A percentile compares a stretch with the other conserved stretches of the same genome.
These are phyloP conservation scores for Argyrosomus regius DNA, from an alignment of 2,797 vertebrate species.

Conservation along the genomic window DNA sequence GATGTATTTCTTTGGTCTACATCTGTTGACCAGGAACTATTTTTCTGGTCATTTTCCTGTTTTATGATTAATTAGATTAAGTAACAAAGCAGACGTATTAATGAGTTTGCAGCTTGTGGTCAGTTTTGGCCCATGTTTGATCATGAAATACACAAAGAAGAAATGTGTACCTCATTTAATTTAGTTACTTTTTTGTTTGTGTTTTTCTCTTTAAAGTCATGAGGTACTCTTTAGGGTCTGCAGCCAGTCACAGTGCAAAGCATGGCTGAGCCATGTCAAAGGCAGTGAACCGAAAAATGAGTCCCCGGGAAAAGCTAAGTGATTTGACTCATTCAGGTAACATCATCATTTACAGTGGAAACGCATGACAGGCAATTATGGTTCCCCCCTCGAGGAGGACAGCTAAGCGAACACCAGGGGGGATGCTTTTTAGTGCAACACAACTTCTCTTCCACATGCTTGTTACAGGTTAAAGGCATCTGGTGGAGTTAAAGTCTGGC, in stretches of 20 bases:
- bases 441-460: constrained; percentile 17
- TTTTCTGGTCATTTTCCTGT: constrained; percentile 1
- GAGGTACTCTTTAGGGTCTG: constrained; percentile 33
- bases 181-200: constrained; percentile 10
- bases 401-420: constrained; percentile 15
- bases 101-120: not conserved
- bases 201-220: constrained; percentile 26
- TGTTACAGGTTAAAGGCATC: constrained; percentile 30
- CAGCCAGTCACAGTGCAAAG: constrained; percentile 50
- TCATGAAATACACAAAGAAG: constrained; percentile 34
- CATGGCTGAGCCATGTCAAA: constrained; percentile 42
- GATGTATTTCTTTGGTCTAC: constrained; percentile 17
- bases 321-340: constrained; percentile 58
- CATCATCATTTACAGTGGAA: constrained; percentile 59
- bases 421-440: constrained; percentile 28
- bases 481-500: not conserved
- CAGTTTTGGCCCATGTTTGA: constrained; percentile 39
- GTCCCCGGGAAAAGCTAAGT: constrained; percentile 40
- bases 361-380: constrained; percentile 41
- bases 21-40: constrained; percentile 42
- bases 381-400: constrained; percentile 1
- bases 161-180: constrained; percentile 33
- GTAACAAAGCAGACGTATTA: not conserved
- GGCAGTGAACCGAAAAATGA: constrained; percentile 55
- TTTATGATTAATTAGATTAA: constrained; percentile 20